Evolutionary conservation across 2,797 vertebrate genomes (phyloP).

Genomic region (Ctenopoma kingsleyae): DNA sequence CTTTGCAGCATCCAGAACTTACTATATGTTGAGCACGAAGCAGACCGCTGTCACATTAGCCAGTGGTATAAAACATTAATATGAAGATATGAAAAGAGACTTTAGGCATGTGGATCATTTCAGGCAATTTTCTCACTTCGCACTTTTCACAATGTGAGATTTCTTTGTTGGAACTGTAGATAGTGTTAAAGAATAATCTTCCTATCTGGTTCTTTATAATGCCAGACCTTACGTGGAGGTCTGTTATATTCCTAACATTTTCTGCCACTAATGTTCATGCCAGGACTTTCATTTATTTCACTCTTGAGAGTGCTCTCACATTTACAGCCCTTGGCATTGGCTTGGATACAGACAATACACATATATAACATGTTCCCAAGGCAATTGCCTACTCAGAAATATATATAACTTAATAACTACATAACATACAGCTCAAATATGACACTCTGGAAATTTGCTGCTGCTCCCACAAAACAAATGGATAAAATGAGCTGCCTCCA

Average conservation of each 20-base stretch:
- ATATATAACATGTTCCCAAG: conserved; percentile 45
- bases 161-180: not conserved
- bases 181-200: not conserved
- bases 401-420: conserved; percentile 51
- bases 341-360: conserved; percentile 37
- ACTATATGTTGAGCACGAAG: conserved; percentile 55
- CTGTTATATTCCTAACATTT: conserved; percentile 13
- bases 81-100: conserved; percentile 4
- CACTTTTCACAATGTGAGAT: not conserved
- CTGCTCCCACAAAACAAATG: conserved; percentile 55
- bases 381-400: conserved; percentile 43
- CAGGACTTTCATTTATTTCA: conserved; percentile 22
- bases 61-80: conserved; percentile 37
- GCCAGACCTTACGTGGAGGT: not conserved
- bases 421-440: conserved; percentile 34
- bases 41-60: conserved; percentile 37
- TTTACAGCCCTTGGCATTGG: conserved; percentile 10
- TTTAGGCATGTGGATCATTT: conserved; percentile 19
- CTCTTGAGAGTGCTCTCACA: conserved; percentile 32
- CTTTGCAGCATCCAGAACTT: conserved; percentile 51
- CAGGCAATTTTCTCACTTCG: not conserved
- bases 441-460: conserved; percentile 51
- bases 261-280: conserved; percentile 16
- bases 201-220: not conserved
- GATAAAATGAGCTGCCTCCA: conserved; percentile 54